Conservation (phyloP, 2,888 invertebrate genomes). For the Sylvicola fuscatus region DNA sequence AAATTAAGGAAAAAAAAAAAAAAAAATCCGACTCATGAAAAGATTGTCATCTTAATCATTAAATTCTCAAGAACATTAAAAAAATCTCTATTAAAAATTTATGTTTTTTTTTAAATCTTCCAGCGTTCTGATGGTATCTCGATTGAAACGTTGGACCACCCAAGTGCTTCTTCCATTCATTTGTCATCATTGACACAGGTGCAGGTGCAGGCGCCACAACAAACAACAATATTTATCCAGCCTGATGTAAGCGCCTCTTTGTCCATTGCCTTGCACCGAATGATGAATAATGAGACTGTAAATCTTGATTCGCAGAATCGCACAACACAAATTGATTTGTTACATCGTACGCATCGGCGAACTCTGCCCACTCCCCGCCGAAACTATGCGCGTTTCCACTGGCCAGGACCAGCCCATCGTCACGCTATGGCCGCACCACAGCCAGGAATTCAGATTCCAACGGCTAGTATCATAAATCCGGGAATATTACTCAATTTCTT, state of each 20-base stretch:
- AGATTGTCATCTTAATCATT: too few relatives aligned
- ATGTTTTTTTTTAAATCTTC: too few relatives aligned
- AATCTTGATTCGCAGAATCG: constrained; percentile 13
- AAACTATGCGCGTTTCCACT: constrained; percentile 29
- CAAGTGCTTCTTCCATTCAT: constrained; percentile 21
- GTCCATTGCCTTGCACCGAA: constrained; percentile 10
- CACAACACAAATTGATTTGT: constrained; percentile 13
- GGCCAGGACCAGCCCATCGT: constrained; percentile 25
- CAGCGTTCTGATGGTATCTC: constrained; percentile 23
- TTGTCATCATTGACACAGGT: constrained; percentile 23
- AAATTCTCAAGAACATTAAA: too few relatives aligned
- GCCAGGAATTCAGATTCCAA: constrained; percentile 26
- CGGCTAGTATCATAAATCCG: constrained; percentile 34
- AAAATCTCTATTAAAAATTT: too few relatives aligned
- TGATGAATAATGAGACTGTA: too few relatives aligned
- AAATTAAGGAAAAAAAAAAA: too few relatives aligned
- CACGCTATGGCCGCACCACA: constrained; percentile 18
- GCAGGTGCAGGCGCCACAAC: constrained; percentile 23
- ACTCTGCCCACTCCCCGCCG: constrained; percentile 29
- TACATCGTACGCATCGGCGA: constrained; percentile 17
- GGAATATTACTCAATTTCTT: constrained; percentile 74
- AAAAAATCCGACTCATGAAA: too few relatives aligned
- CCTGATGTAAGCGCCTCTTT: constrained; percentile 9
- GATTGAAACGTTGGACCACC: constrained; percentile 19
- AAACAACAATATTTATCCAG: constrained; percentile 25